Conservation (phyloP, 2,888 invertebrate genomes). For the Scaptomyza cyrtandrae region DNA sequence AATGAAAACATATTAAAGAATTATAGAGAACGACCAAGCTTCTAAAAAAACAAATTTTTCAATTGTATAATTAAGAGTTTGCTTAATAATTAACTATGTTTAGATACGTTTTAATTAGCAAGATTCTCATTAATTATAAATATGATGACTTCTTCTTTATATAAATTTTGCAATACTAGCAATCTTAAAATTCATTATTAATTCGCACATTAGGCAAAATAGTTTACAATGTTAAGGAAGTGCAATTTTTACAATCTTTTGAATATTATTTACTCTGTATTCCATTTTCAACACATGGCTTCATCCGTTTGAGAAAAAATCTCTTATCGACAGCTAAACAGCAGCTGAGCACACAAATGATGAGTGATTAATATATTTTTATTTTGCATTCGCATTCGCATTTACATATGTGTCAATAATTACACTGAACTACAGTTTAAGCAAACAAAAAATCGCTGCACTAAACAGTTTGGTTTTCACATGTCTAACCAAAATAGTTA, state of each 20-base stretch:
- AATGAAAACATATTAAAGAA: neutral
- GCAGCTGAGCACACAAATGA: conserved; percentile 38
- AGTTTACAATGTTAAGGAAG: conserved; percentile 14
- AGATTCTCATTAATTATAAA: neutral
- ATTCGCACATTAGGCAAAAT: too few species aligned
- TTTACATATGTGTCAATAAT: conserved; percentile 32
- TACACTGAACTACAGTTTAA: conserved; percentile 43
- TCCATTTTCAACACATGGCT: conserved; percentile 15
- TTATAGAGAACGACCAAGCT: neutral
- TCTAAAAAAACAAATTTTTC: neutral
- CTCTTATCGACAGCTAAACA: conserved; percentile 33
- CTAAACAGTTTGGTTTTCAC: conserved; percentile 42
- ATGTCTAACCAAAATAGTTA: conserved; percentile 49
- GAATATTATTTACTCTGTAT: conserved; percentile 12
- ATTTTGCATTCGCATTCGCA: neutral
- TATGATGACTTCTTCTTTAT: too few species aligned
- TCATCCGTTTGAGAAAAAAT: conserved; percentile 32
- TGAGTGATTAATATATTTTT: conserved; percentile 37
- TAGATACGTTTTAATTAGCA: neutral
- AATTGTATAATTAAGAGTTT: neutral
- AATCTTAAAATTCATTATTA: neutral
- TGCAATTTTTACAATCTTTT: neutral
- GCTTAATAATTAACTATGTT: too few species aligned
- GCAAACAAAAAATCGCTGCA: conserved; percentile 9
- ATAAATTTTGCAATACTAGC: neutral